Base-by-base conservation (phyloP, 2,888 invertebrate genomes). In the Nebria salina region DNA sequence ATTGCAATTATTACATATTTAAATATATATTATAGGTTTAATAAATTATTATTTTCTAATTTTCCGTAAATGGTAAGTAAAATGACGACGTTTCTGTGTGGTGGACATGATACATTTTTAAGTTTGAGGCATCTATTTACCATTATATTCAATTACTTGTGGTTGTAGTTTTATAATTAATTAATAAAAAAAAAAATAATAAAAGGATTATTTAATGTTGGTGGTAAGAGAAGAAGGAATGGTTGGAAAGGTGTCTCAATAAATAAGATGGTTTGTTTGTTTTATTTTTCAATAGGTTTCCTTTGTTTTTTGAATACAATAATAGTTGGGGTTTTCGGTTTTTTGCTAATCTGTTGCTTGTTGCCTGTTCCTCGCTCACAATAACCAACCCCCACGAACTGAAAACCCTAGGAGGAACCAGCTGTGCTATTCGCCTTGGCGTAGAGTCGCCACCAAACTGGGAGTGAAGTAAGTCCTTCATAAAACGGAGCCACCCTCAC, bases 391-490 rank as follows among this genome's bases (percentile, higher is more conserved):
- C 75, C 64, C 75, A 64, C 72, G 72, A 72, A 26, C 34, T 25
- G 34, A 72, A 86, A 86, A 87, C 84, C 85, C 88, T 90, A 90
- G 89, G 90, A 91, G 90, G 90, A 91, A 90, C 89, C 91, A 93
- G 92, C 93, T 93, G 92, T 94, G 95, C 93, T 95, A 95, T 93
- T 95, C 95, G 89, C 96, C 96, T 91, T 97, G 96, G 96, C 95
- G 96, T 89, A 94, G 96, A 91, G 96, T 96, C 90, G 96, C 96
- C 90, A 96, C 95, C 91, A 96, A 96, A 91, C 95, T 96, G 89
- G 96, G 96, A 93, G 96, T 97, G 91, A 96, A 96, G 96, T 96
- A 96, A 96, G 96, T 96, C 89, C 90, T 87, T 87, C 88, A 88
- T 84, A 25, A 70, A 70, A 25, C 70, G 34, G 11, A 11, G 34